phyloP scores from a whole-genome alignment of 2,113 vertebrate species.

The Typhlomys cinereus region DNA sequence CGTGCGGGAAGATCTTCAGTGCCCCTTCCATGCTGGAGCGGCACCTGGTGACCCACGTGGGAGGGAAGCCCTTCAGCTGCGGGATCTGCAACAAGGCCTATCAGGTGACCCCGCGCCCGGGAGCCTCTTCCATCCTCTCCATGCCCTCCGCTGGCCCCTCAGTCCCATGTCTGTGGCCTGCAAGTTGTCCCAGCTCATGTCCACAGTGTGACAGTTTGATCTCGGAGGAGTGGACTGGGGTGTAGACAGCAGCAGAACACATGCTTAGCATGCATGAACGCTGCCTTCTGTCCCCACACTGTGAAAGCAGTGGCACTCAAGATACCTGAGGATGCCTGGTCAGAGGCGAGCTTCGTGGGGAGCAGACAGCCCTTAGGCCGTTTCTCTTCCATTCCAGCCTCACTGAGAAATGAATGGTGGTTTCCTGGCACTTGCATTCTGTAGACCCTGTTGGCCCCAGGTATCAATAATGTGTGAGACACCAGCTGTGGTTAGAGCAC shows the following conservation, averaged over 20 bases:
- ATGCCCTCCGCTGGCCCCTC: neutral
- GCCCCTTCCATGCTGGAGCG: conserved; percentile 88
- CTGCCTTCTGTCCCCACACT: neutral
- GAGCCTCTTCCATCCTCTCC: accelerated
- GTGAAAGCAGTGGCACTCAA: neutral
- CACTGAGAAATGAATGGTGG: neutral
- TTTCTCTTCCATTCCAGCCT: neutral
- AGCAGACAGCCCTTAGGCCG: neutral
- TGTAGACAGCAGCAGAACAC: neutral
- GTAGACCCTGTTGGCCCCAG: neutral
- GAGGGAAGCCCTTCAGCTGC: conserved; percentile 92
- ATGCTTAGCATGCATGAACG: too few relatives aligned
- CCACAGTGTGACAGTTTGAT: too few relatives aligned
- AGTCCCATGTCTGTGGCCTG: neutral
- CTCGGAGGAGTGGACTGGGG: neutral
- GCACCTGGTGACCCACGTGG: conserved; percentile 87
- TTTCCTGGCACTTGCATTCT: neutral
- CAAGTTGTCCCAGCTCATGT: neutral
- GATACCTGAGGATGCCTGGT: neutral
- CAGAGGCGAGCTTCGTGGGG: neutral
- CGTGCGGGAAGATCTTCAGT: conserved; percentile 89
- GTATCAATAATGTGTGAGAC: neutral
- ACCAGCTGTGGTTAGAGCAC: neutral
- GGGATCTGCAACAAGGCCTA: conserved; percentile 94
- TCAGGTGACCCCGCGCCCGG: conserved; percentile 80